A percentile compares a stretch with the other conserved stretches of the same genome.
Conservation (phyloP, 1,140 invertebrate species). For the Drosophila serrata region DNA sequence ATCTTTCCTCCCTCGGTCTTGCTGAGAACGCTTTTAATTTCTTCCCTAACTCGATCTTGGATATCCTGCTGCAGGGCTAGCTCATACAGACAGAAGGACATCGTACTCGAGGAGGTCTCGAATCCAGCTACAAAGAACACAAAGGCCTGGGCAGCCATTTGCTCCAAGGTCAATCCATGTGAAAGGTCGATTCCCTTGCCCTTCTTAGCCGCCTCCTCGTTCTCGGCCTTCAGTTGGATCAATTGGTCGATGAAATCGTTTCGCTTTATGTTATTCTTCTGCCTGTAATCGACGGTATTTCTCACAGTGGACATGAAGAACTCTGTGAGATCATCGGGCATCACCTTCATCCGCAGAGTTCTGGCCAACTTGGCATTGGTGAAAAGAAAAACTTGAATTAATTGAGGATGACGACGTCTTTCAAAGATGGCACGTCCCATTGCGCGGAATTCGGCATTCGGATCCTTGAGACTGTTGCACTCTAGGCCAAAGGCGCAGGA, state of each 20-base stretch:
- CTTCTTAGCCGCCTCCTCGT: constrained; percentile 32
- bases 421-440: constrained; percentile 68
- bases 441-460: constrained; percentile 85
- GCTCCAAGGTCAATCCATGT: constrained; percentile 60
- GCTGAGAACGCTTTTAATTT: constrained; percentile 81
- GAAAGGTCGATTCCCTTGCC: constrained; percentile 61
- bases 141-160: constrained; percentile 78
- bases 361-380: constrained; percentile 53
- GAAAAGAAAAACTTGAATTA: constrained; percentile 46
- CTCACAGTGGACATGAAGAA: constrained; percentile 84
- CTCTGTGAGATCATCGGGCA: constrained; percentile 71
- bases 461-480: constrained; percentile 85
- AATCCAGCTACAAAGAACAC: constrained; percentile 82
- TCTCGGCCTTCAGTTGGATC: constrained; percentile 71
- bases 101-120: constrained; percentile 81
- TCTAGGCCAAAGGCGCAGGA: constrained; percentile 86
- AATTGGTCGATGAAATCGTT: constrained; percentile 85
- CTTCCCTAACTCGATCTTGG: constrained; percentile 85
- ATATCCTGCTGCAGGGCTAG: constrained; percentile 84
- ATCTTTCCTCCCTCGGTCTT: constrained; percentile 50
- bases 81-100: constrained; percentile 85
- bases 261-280: constrained; percentile 73
- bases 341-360: constrained; percentile 57
- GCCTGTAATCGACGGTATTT: constrained; percentile 81
- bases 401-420: constrained; percentile 39